Percentiles rank a stretch among this genome's conserved stretches.
Evolutionary conservation across 2,888 invertebrate genomes (phyloP).

Genomic region (Linnaemya vulpina): DNA sequence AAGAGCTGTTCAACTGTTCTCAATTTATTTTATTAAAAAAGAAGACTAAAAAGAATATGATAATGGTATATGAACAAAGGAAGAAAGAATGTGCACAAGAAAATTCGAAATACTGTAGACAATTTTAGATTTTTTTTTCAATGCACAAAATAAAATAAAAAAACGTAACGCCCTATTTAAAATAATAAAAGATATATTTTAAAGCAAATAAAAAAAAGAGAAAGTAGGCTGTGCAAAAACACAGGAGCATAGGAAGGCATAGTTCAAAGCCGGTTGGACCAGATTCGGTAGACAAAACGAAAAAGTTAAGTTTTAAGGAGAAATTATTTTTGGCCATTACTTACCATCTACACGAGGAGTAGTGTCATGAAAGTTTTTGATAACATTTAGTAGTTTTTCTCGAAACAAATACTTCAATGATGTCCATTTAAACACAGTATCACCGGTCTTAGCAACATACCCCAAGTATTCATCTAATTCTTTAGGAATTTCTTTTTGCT

Average conservation of each 20-base stretch:
- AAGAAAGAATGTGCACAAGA: slow-evolving; percentile 47
- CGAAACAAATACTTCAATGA: slow-evolving; percentile 93
- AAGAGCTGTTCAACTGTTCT: slow-evolving; percentile 23
- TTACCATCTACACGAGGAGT: slow-evolving; percentile 85
- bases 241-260: slow-evolving; percentile 42
- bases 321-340: slow-evolving; percentile 56
- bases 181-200: background rate
- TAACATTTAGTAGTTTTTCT: slow-evolving; percentile 92
- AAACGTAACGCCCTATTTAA: slow-evolving; percentile 50
- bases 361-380: slow-evolving; percentile 93
- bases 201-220: slow-evolving; percentile 39
- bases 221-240: slow-evolving; percentile 52
- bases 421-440: slow-evolving; percentile 96
- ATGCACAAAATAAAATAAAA: slow-evolving; percentile 32
- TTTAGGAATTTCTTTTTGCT: slow-evolving; percentile 91
- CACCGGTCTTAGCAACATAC: slow-evolving; percentile 96
- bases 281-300: slow-evolving; percentile 13
- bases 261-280: slow-evolving; percentile 60
- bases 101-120: slow-evolving; percentile 28
- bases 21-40: slow-evolving; percentile 5
- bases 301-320: background rate
- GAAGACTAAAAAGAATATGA: slow-evolving; percentile 18
- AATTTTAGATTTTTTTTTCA: slow-evolving; percentile 12
- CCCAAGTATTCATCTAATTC: slow-evolving; percentile 93
- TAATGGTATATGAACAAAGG: slow-evolving; percentile 53